Evolutionary conservation across 2,797 vertebrate genomes (phyloP).

Genomic region (Sebastes trivittatus): DNA sequence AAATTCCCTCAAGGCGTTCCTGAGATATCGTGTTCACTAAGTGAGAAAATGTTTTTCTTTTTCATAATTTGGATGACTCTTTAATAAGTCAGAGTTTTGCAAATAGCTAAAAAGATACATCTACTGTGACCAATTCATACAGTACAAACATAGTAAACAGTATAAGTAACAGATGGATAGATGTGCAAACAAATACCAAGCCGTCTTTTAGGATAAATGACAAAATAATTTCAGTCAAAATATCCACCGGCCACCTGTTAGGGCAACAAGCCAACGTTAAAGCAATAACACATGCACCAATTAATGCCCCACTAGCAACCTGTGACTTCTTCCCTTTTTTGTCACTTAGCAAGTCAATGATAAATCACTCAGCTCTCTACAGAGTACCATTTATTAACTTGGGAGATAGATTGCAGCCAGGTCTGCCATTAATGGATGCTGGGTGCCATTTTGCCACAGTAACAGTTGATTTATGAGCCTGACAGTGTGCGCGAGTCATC

Average conservation of each 20-base stretch:
- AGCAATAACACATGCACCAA: not conserved
- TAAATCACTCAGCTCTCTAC: conserved; percentile 27
- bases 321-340: not conserved
- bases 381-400: conserved; percentile 18
- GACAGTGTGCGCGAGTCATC: conserved; percentile 82
- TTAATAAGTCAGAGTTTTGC: not conserved
- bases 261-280: not conserved
- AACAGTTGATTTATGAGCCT: conserved; percentile 86
- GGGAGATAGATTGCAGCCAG: conserved; percentile 70
- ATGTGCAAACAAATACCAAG: not conserved
- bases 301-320: not conserved
- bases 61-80: not conserved
- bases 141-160: not conserved
- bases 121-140: not conserved
- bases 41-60: no score
- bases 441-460: conserved; percentile 81
- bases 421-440: conserved; percentile 74
- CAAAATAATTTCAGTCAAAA: not conserved
- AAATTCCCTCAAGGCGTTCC: no score
- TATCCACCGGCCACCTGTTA: not conserved
- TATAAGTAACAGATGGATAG: not conserved
- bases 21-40: no score
- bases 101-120: not conserved
- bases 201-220: not conserved
- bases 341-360: conserved; percentile 4